Base-by-base conservation (phyloP, 2,888 invertebrate genomes). In the Dendrolimus pini region DNA sequence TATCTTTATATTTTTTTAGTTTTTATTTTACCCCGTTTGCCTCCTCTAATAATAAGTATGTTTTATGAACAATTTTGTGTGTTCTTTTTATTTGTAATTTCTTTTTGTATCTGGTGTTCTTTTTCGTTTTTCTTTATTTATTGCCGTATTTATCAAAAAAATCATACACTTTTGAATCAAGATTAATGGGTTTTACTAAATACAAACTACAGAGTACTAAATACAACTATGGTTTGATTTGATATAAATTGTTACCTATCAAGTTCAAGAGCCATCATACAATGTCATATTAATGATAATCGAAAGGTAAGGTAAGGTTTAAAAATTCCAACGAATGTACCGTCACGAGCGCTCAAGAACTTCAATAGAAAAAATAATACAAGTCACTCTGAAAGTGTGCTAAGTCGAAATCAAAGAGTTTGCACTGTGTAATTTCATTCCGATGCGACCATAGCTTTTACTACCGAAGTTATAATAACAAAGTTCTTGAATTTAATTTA, bases 331-430 rank as follows among this genome's bases (percentile, higher is more conserved):
- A 47, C 2, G 9, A 47, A 47, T 47, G 9, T 9, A 47, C 6
- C 47, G 47, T 12, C 2, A 30, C 6, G 47, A 47, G 9, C 12
- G 47, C 12, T 47, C 47, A 6, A 47, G 47, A 47, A 47, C 47
- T 47, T 47, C 47, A 47, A 47, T 47, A 47, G 47, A 47, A 47
- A 47, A 47, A 47, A 47, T 47, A 47, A 2, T 41, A 60, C 70
- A 59, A 72, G 74, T 74, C 74, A 74, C 63, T 65, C 62, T 52
- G 67, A 74, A 72, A 74, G 72, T 56, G 56, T 60, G 61, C 54
- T 55, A 54, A 59, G 57, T 18, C 59, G 56, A 59, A 59, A 58
- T 59, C 59, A 59, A 59, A 55, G 57, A 59, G 55, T 56, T 41
- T 58, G 56, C 47, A 9, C 47, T 10, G 9, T 10, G 9, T 47